Percentiles rank a stretch among this genome's conserved stretches.
Evolutionary conservation across 2,113 vertebrate genomes (phyloP).

Genomic region (Heterocephalus glaber): DNA sequence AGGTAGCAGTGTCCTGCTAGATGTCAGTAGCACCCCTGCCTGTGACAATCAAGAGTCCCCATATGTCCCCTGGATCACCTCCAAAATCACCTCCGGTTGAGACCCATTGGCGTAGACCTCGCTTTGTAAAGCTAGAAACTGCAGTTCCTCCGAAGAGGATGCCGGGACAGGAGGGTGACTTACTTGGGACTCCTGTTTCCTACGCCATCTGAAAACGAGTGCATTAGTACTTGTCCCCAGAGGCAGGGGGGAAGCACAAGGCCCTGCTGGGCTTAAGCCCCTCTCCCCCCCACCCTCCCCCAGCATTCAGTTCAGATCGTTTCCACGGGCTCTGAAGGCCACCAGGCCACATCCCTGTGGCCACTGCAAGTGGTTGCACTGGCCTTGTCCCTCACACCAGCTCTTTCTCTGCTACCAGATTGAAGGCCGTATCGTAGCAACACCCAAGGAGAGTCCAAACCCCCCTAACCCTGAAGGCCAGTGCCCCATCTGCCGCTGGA

Average conservation of each 20-base stretch:
- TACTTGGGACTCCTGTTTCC: neutral
- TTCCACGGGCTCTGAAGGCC: neutral
- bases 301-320: neutral
- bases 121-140: neutral
- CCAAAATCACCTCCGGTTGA: neutral
- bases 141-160: neutral
- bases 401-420: conserved; percentile 86
- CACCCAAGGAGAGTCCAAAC: conserved; percentile 76
- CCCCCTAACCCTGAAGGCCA: conserved; percentile 94
- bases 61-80: neutral
- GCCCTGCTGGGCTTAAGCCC: neutral
- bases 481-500: conserved; percentile 98
- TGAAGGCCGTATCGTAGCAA: conserved; percentile 87
- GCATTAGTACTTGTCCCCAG: neutral
- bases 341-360: neutral
- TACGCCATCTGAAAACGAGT: neutral
- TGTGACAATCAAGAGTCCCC: neutral
- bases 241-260: neutral
- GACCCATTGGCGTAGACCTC: neutral
- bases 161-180: neutral
- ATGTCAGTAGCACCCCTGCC: neutral
- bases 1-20: neutral
- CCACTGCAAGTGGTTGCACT: neutral
- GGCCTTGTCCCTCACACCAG: neutral
- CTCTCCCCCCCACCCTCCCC: neutral